Conservation (phyloP, 2,888 invertebrate species). For the Andrena praecox region DNA sequence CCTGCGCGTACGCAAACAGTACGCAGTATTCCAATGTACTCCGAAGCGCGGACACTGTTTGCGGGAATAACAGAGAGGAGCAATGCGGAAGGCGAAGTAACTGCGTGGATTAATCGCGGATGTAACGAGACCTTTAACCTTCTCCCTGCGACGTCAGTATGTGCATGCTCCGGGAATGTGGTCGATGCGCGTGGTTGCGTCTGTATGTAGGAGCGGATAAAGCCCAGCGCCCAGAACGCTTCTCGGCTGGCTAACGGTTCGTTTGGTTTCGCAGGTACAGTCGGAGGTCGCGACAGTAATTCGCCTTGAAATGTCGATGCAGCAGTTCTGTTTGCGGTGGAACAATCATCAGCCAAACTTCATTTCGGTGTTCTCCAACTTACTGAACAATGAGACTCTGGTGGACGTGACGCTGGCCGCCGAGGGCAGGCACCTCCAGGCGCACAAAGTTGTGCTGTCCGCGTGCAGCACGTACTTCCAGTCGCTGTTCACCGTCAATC, state of each 20-base stretch:
- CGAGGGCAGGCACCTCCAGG: slow-evolving; percentile 94
- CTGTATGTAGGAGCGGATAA: too few species aligned
- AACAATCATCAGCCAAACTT: slow-evolving; percentile 98
- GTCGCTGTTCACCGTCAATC: slow-evolving; percentile 93
- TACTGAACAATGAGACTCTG: slow-evolving; percentile 93
- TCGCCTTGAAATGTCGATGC: slow-evolving; percentile 87
- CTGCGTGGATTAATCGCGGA: too few species aligned
- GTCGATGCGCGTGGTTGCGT: too few species aligned
- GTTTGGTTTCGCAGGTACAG: slow-evolving; percentile 41
- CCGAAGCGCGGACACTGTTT: too few species aligned
- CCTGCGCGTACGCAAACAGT: neutral
- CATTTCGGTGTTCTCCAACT: slow-evolving; percentile 94
- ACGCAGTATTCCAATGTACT: neutral
- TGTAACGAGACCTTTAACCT: too few species aligned
- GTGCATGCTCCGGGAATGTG: too few species aligned
- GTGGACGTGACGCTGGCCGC: slow-evolving; percentile 97
- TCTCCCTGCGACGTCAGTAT: too few species aligned
- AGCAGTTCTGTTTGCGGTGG: slow-evolving; percentile 94
- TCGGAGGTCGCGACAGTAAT: slow-evolving; percentile 3
- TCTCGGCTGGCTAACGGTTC: neutral
- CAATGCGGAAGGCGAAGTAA: too few species aligned
- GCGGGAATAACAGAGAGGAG: too few species aligned
- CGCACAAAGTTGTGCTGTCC: slow-evolving; percentile 95
- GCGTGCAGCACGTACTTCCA: slow-evolving; percentile 98
- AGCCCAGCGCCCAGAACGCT: too few species aligned